Evolutionary conservation across 2,888 invertebrate genomes (phyloP), one percentile per base, ranked within the genome.

Genomic region (Drosophila hamatofila): DNA sequence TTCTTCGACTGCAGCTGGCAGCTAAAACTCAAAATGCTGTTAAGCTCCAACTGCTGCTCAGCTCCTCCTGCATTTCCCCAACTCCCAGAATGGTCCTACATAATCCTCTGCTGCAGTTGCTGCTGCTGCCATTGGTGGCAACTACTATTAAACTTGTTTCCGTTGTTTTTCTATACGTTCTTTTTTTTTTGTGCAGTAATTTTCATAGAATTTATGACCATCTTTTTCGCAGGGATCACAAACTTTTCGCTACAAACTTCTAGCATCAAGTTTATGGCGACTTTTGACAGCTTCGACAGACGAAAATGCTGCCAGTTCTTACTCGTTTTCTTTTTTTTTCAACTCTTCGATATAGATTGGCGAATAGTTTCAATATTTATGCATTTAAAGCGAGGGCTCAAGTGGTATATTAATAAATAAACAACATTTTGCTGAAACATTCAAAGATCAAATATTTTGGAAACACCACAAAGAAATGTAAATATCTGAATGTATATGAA

Each of bases 111-210:
- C 21, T 46, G 58, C 58, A 21, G 60, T 18, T 44, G 44, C 44
- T 14, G 23, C 33, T 7, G 64, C 27, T 49, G 59, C 59, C 57
- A 46, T 58, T 60, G 76, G 68, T 86, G 86, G 86, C 76, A 84
- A 87, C 83, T 84, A 83, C 83, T 84, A 83, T 87, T 83, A 87
- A 83, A 83, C 83, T 83, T 83, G 83, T 84, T 83, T 81, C 88
- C 85, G 69, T 63, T 77, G 78, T 69, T 63, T 80, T 52, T 66
- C 64, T 65, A 73, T 73, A 80, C 49, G 35, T 37, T 37, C 72
- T 16, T 27, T 8, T 23, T 3, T 14, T 7, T 23, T 11, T 62
- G 61, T 56, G 49, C 56, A 69, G 83, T 72, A 76, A 89, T 89
- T 87, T 49, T 89, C 73, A 83, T 81, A 81, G 84, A 86, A 89